A percentile compares a stretch with the other conserved stretches of the same genome.
Conservation (phyloP, 2,888 invertebrate species). For the Coelopa pilipes region DNA sequence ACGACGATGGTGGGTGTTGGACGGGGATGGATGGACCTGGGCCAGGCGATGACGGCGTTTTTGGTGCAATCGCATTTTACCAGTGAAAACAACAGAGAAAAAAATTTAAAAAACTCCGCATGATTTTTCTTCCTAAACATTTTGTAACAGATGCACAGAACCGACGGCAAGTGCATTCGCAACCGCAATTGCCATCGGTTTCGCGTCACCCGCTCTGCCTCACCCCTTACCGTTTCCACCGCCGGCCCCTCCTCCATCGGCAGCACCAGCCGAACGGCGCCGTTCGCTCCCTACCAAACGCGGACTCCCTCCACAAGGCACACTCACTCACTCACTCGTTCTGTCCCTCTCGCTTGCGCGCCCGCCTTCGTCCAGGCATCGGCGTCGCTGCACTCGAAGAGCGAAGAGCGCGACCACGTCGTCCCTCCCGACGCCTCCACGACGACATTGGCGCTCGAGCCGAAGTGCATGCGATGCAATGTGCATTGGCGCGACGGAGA, state of each 20-base stretch:
- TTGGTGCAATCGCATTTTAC: slow-evolving; percentile 38
- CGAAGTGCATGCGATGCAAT: neutral
- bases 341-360: neutral
- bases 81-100: slow-evolving; percentile 62
- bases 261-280: neutral
- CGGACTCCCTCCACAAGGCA: neutral
- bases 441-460: neutral
- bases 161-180: slow-evolving; percentile 47
- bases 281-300: neutral
- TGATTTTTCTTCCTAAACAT: slow-evolving; percentile 67
- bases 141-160: slow-evolving; percentile 65
- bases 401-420: too few species aligned
- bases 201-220: slow-evolving; percentile 43
- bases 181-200: slow-evolving; percentile 9
- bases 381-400: neutral
- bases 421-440: neutral
- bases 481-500: too few species aligned
- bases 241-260: neutral
- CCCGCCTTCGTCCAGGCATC: neutral
- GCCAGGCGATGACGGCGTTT: too few species aligned
- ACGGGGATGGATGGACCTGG: neutral
- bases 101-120: slow-evolving; percentile 62
- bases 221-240: slow-evolving; percentile 25
- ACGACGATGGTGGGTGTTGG: neutral
- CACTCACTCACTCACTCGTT: neutral